Evolutionary conservation across 2,113 vertebrate genomes (phyloP).

Genomic region (Cepphus grylle): DNA sequence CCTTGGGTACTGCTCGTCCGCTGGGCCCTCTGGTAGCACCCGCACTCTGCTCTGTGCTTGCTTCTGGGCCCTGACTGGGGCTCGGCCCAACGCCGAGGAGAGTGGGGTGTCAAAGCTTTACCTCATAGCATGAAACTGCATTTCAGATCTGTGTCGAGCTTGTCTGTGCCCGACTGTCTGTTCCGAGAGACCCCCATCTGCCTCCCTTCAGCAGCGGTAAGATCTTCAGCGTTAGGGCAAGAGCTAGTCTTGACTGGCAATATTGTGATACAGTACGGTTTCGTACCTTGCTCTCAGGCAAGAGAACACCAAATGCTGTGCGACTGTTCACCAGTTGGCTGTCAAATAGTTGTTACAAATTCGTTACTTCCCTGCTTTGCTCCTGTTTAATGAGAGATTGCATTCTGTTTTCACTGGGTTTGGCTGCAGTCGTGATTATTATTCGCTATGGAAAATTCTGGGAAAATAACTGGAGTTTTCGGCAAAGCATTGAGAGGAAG

Average conservation of each 20-base stretch:
- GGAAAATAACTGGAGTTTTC: not conserved
- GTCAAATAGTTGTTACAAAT: not conserved
- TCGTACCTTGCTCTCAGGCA: not conserved
- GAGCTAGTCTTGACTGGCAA: not conserved
- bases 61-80: no score
- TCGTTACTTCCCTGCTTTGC: not conserved
- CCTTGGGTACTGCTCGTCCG: no score
- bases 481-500: not conserved
- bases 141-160: not conserved
- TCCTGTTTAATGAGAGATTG: not conserved
- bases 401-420: not conserved
- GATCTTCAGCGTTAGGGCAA: not conserved
- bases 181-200: not conserved
- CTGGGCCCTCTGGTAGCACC: not conserved
- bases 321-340: not conserved
- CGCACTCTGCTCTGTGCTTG: fast-evolving
- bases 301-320: no score
- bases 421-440: not conserved
- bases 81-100: not conserved
- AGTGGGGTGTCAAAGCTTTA: not conserved
- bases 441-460: not conserved
- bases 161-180: not conserved
- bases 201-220: not conserved
- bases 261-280: fast-evolving
- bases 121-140: not conserved